These are phyloP conservation scores for Sylvilagus floridanus DNA, from an alignment of 2,797 vertebrate species.

Conservation along the genomic window DNA sequence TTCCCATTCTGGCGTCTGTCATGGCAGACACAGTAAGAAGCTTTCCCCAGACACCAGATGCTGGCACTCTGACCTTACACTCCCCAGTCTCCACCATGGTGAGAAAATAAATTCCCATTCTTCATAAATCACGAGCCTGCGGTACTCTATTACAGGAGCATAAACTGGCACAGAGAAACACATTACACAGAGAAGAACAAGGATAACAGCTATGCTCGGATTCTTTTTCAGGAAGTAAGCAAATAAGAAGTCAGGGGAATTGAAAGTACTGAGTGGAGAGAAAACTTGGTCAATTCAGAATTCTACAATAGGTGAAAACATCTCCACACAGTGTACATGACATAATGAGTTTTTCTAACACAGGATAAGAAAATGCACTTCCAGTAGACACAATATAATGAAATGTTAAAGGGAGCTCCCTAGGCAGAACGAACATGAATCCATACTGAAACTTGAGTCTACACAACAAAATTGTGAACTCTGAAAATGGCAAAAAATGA, in stretches of 20 bases:
- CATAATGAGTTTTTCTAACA: slow-evolving; percentile 1
- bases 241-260: slow-evolving; percentile 24
- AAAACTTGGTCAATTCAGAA: neutral
- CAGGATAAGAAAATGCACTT: slow-evolving; percentile 28
- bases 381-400: neutral
- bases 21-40: neutral
- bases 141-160: neutral
- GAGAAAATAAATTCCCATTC: neutral
- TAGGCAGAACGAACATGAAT: slow-evolving; percentile 21
- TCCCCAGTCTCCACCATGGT: neutral
- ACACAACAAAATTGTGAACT: slow-evolving; percentile 21
- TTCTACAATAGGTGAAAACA: slow-evolving; percentile 48
- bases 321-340: slow-evolving; percentile 47
- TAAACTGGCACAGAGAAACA: neutral
- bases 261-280: neutral
- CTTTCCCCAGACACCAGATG: neutral
- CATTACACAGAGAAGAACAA: neutral
- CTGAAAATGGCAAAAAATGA: neutral
- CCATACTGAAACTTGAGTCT: slow-evolving; percentile 29
- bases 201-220: neutral
- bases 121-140: neutral
- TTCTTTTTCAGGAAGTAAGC: neutral
- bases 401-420: slow-evolving; percentile 41
- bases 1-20: neutral
- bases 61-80: neutral